Percentiles rank a stretch among this genome's conserved stretches.
Evolutionary conservation across 2,797 vertebrate species (phyloP).

Genomic region (Choloepus didactylus): DNA sequence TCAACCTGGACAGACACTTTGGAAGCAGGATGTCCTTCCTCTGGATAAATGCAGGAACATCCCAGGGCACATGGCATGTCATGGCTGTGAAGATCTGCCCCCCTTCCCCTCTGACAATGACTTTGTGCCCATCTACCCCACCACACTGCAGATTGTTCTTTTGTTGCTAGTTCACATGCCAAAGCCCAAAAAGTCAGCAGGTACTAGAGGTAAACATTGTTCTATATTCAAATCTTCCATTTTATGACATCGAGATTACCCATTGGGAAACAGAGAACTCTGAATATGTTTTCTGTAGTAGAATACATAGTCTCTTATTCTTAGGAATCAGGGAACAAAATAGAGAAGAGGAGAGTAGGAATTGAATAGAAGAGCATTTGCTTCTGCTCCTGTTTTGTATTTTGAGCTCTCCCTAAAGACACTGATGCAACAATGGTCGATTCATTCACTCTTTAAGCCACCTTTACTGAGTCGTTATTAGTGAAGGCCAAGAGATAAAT

Average conservation of each 20-base stretch:
- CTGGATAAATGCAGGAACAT: neutral
- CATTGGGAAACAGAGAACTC: neutral
- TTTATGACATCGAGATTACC: neutral
- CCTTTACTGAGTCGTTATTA: neutral
- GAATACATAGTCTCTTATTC: neutral
- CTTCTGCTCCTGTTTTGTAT: too few relatives aligned
- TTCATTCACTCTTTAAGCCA: neutral
- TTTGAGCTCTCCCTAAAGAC: neutral
- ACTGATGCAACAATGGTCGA: neutral
- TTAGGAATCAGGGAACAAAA: neutral
- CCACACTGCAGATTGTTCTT: neutral
- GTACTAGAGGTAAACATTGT: neutral
- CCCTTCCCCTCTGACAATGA: accelerated
- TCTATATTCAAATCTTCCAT: neutral
- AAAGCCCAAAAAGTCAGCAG: neutral
- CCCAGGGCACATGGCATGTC: accelerated
- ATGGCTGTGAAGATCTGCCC: too few relatives aligned
- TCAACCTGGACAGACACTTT: neutral
- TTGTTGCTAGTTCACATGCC: neutral
- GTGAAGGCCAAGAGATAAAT: neutral
- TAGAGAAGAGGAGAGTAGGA: neutral
- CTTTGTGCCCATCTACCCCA: neutral
- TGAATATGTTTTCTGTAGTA: neutral
- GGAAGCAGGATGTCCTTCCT: neutral
- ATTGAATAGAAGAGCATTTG: neutral